phyloP scores from a whole-genome alignment of 37 sponge, comb jelly and placozoan genomes.

The Aplysina aerophoba region DNA sequence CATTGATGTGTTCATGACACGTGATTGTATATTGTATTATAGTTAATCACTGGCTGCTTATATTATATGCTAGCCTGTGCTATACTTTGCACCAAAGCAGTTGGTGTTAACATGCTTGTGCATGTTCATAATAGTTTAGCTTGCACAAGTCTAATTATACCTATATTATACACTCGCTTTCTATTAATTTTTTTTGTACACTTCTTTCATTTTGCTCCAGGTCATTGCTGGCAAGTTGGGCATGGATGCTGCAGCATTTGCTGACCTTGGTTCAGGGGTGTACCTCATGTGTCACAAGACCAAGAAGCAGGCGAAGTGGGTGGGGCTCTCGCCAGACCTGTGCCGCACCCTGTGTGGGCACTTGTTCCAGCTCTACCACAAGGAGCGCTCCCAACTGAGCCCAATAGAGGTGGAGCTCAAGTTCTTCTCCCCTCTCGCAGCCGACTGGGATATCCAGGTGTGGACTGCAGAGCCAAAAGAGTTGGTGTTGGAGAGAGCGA shows the following conservation, averaged over 20 bases:
- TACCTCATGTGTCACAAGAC: slow-evolving; percentile 6
- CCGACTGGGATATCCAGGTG: not conserved
- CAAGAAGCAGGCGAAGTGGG: slow-evolving; percentile 8
- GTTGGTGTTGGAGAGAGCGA: not conserved
- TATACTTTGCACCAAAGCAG: no score
- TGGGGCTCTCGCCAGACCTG: not conserved
- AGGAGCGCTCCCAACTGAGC: not conserved
- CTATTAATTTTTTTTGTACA: no score
- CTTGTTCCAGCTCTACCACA: slow-evolving; percentile 31
- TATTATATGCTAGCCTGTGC: no score
- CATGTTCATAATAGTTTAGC: no score
- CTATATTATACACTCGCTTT: no score
- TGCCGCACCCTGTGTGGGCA: slow-evolving; percentile 1
- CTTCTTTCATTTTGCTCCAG: not conserved
- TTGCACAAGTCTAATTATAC: no score
- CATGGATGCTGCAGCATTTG: not conserved
- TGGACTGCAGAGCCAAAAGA: not conserved
- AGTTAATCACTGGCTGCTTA: no score
- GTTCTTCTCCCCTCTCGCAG: slow-evolving; percentile 20
- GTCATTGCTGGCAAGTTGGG: not conserved
- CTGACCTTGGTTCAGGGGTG: not conserved
- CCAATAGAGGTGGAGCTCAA: slow-evolving; percentile 27
- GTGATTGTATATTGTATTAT: no score
- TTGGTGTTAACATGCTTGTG: no score
- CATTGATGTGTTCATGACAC: no score